phyloP scores from a whole-genome alignment of 2,113 vertebrate genomes.

The Sinocyclocheilus grahami region DNA sequence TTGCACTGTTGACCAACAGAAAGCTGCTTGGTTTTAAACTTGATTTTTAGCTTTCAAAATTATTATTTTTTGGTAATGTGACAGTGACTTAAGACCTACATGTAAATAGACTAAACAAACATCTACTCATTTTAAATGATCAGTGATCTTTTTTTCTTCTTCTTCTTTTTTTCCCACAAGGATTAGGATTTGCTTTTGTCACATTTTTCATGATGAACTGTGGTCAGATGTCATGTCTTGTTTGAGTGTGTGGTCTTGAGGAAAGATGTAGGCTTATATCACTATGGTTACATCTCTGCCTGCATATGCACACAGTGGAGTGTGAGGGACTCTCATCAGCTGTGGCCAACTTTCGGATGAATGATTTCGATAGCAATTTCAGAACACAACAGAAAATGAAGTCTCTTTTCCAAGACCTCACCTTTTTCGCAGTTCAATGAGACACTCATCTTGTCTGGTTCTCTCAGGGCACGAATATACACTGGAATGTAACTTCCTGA shows the following conservation, averaged over 20 bases:
- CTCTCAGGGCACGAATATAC: background rate
- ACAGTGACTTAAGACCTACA: background rate
- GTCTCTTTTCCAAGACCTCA: background rate
- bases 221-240: background rate
- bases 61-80: background rate
- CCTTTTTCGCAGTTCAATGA: background rate
- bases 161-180: too few species aligned
- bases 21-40: too few species aligned
- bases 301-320: background rate
- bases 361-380: background rate
- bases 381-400: background rate
- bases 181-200: background rate
- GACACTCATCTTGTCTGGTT: background rate
- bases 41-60: too few species aligned
- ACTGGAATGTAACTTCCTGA: constrained; percentile 21
- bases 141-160: too few species aligned
- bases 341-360: background rate
- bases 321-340: background rate
- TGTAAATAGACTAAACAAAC: background rate
- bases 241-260: background rate
- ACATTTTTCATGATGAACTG: background rate
- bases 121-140: background rate
- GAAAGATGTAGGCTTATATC: background rate
- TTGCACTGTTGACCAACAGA: too few species aligned
- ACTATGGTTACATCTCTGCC: background rate